These are phyloP conservation scores for Aleiodes sp. DNA, from an alignment of 1,140 invertebrate genomes.

Conservation along the genomic window DNA sequence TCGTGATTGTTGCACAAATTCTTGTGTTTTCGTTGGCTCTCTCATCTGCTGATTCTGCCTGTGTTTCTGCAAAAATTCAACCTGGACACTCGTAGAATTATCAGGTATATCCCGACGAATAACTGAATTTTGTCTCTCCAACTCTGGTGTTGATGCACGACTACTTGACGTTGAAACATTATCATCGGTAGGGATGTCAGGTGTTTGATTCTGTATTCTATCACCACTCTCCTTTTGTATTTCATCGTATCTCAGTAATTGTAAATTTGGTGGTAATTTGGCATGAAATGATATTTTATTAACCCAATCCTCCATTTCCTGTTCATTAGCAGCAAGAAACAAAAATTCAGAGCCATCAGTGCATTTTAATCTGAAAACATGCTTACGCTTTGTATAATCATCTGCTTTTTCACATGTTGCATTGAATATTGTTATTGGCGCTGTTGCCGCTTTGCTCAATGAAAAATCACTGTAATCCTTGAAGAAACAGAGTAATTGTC, in stretches of 20 bases:
- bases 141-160: conserved; percentile 65
- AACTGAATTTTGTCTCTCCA: conserved; percentile 63
- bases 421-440: conserved; percentile 90
- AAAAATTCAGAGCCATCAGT: conserved; percentile 94
- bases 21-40: conserved; percentile 37
- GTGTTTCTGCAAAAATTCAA: conserved; percentile 59
- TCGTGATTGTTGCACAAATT: conserved; percentile 45
- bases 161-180: conserved; percentile 61
- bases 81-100: conserved; percentile 51
- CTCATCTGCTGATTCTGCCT: conserved; percentile 54
- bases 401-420: conserved; percentile 84
- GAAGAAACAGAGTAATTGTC: conserved; percentile 97
- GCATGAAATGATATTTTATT: conserved; percentile 95
- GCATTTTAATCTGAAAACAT: conserved; percentile 89
- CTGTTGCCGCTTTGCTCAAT: conserved; percentile 85
- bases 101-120: conserved; percentile 55
- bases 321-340: conserved; percentile 79
- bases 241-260: conserved; percentile 84
- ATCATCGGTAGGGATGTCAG: conserved; percentile 53
- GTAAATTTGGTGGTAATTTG: conserved; percentile 86
- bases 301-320: conserved; percentile 91
- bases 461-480: conserved; percentile 93
- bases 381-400: conserved; percentile 95
- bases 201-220: conserved; percentile 48
- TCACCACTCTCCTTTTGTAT: conserved; percentile 63